Percentiles rank a stretch among this genome's conserved stretches.
These are phyloP conservation scores for Eristalis tenax DNA, from an alignment of 2,888 invertebrate species.

Conservation along the genomic window DNA sequence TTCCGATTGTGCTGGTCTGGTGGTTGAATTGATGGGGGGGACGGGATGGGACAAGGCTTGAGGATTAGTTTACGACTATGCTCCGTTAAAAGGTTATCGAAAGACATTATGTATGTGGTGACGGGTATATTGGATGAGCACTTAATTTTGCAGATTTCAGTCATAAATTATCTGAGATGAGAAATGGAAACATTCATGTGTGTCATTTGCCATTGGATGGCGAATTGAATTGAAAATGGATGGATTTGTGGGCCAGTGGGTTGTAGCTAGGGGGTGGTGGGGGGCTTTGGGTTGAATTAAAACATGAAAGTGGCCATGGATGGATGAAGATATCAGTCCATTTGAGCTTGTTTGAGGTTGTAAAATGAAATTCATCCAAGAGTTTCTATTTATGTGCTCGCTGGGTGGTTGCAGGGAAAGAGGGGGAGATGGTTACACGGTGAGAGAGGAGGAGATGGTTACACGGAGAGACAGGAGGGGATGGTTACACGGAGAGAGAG, in stretches of 20 bases:
- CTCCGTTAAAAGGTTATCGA: slow-evolving; percentile 58
- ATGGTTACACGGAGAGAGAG: no score
- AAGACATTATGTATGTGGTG: slow-evolving; percentile 36
- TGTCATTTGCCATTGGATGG: not conserved
- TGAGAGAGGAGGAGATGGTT: no score
- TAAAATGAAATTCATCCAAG: not conserved
- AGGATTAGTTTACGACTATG: slow-evolving; percentile 42
- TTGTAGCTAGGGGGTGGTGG: not conserved
- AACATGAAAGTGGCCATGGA: not conserved
- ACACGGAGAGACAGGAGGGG: no score
- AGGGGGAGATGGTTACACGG: no score
- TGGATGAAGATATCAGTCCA: not conserved
- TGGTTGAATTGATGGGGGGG: not conserved
- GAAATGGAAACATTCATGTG: not conserved
- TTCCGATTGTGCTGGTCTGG: slow-evolving; percentile 29
- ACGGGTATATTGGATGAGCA: slow-evolving; percentile 36
- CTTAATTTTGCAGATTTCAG: slow-evolving; percentile 33
- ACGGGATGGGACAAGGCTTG: not conserved
- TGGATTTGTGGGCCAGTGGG: not conserved
- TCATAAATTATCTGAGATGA: slow-evolving; percentile 41
- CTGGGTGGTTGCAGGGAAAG: not conserved
- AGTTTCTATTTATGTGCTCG: not conserved
- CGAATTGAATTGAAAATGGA: not conserved
- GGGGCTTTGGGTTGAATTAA: not conserved
- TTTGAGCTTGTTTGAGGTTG: not conserved